phyloP scores from a whole-genome alignment of 2,888 invertebrate species.

The Pyrocoelia pectoralis region DNA sequence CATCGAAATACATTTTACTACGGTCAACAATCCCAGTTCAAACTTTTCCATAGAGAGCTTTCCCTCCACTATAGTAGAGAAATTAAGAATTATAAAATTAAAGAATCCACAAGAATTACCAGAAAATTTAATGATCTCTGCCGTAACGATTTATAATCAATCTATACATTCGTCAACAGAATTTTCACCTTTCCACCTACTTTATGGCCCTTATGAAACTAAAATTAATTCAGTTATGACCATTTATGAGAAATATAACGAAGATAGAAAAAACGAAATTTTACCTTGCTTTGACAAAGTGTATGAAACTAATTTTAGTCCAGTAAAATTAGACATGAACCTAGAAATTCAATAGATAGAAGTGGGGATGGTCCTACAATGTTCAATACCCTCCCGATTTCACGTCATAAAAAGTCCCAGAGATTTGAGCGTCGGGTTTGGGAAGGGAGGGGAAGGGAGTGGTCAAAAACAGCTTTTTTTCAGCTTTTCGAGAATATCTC shows the following conservation, averaged over 20 bases:
- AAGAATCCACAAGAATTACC: background rate
- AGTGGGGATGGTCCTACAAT: too few relatives aligned
- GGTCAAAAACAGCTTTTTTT: too few relatives aligned
- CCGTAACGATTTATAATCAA: conserved; percentile 8
- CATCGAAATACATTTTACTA: conserved; percentile 13
- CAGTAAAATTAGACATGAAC: too few relatives aligned
- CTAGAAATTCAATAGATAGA: too few relatives aligned
- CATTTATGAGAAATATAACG: conserved; percentile 1
- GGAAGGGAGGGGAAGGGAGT: too few relatives aligned
- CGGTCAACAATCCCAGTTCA: conserved; percentile 8
- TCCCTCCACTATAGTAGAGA: conserved; percentile 11
- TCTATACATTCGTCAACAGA: conserved; percentile 7
- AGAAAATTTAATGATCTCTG: conserved; percentile 8
- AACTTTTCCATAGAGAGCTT: conserved; percentile 13
- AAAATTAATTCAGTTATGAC: background rate
- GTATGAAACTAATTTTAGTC: too few relatives aligned
- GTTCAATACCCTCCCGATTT: too few relatives aligned
- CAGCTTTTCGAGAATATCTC: too few relatives aligned
- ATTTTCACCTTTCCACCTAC: background rate
- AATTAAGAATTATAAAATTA: conserved; percentile 2
- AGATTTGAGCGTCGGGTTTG: too few relatives aligned
- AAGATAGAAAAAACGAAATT: conserved; percentile 3
- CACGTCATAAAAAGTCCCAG: too few relatives aligned
- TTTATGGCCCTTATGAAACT: background rate
- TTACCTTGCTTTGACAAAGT: too few relatives aligned